These are phyloP conservation scores for Carassius gibelio DNA, from an alignment of 2,113 vertebrate genomes.

Conservation along the genomic window DNA sequence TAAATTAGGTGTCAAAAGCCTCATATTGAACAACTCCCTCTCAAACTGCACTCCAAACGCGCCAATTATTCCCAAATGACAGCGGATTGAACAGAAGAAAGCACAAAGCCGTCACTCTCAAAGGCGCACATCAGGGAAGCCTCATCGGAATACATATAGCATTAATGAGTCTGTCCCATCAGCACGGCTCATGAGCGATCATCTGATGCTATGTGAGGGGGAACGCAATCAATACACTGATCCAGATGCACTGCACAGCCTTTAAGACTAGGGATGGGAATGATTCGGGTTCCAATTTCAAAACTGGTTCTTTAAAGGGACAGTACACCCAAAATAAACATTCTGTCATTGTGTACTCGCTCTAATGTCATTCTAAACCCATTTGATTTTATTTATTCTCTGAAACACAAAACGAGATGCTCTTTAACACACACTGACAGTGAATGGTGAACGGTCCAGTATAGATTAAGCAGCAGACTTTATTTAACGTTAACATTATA, in stretches of 20 bases:
- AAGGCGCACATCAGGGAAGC: constrained; percentile 46
- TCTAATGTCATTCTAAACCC: neutral
- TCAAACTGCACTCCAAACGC: constrained; percentile 13
- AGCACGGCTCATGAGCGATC: constrained; percentile 54
- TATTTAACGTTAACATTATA: no score
- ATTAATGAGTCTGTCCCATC: constrained; percentile 62
- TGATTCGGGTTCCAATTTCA: neutral
- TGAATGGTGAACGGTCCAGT: no score
- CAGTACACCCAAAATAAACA: neutral
- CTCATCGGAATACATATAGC: constrained; percentile 55
- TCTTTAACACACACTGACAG: neutral
- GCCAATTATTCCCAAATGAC: constrained; percentile 59
- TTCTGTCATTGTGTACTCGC: neutral
- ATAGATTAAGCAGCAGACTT: no score
- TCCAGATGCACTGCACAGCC: constrained; percentile 31
- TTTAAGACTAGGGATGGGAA: neutral
- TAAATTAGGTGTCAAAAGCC: constrained; percentile 54
- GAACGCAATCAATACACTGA: constrained; percentile 51
- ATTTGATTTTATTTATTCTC: neutral
- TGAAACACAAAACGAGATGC: neutral
- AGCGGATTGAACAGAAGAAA: constrained; percentile 62
- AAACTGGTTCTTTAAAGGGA: neutral
- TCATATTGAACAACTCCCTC: constrained; percentile 34
- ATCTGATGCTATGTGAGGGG: constrained; percentile 61
- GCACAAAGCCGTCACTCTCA: constrained; percentile 37